Conservation (phyloP, 2,888 invertebrate species). For the Orchestes rusci region DNA sequence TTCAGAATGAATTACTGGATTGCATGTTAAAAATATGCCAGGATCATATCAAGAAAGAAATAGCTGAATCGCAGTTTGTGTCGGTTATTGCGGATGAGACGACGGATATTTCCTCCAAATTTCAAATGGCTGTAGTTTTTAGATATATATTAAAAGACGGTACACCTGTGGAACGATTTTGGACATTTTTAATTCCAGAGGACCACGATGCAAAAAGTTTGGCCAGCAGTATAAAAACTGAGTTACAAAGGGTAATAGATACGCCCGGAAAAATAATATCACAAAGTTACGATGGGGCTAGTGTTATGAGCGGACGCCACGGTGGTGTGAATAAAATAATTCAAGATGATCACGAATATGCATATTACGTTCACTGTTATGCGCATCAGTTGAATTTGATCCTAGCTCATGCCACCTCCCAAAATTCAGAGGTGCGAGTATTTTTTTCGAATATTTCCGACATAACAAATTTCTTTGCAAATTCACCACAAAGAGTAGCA, state of each 20-base stretch:
- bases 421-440: conserved; percentile 1
- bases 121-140: conserved; percentile 31
- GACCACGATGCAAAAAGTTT: conserved; percentile 19
- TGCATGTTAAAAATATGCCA: conserved; percentile 18
- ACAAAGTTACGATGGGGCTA: conserved; percentile 17
- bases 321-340: conserved; percentile 4
- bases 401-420: conserved; percentile 1
- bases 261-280: conserved; percentile 13
- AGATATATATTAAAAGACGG: conserved; percentile 28
- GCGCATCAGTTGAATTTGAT: conserved; percentile 7
- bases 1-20: conserved; percentile 8
- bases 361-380: conserved; percentile 12
- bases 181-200: conserved; percentile 28
- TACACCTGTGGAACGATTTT: conserved; percentile 28
- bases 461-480: conserved; percentile 5
- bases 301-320: too few relatives aligned
- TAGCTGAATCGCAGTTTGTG: conserved; percentile 16
- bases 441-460: conserved; percentile 6
- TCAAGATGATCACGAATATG: conserved; percentile 4
- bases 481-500: conserved; percentile 8
- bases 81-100: conserved; percentile 34
- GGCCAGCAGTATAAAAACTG: conserved; percentile 5
- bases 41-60: conserved; percentile 21
- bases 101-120: conserved; percentile 28
- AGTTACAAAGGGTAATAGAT: conserved; percentile 3